Evolutionary conservation across 2,888 invertebrate species (phyloP).

Genomic region (Nemapogon koenigi): DNA sequence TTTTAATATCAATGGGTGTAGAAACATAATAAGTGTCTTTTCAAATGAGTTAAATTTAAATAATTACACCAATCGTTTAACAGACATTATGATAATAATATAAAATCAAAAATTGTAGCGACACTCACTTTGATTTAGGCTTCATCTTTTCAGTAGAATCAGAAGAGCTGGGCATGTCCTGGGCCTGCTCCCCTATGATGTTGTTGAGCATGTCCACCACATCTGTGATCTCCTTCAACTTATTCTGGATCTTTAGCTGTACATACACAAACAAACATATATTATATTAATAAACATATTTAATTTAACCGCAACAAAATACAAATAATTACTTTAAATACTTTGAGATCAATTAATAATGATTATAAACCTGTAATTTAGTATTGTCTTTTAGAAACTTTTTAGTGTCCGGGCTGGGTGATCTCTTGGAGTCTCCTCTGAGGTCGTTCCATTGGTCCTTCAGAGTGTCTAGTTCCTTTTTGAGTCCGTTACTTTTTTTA

Average conservation of each 20-base stretch:
- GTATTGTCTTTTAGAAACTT: conserved; percentile 83
- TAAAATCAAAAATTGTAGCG: conserved; percentile 11
- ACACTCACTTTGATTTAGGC: conserved; percentile 50
- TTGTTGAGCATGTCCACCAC: conserved; percentile 88
- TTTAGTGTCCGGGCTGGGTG: conserved; percentile 78
- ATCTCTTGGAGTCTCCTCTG: conserved; percentile 69
- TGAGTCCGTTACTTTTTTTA: conserved; percentile 74
- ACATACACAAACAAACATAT: conserved; percentile 12
- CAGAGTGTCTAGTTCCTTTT: conserved; percentile 79
- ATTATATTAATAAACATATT: not conserved
- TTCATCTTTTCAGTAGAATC: conserved; percentile 23
- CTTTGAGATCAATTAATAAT: not conserved
- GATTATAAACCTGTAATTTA: conserved; percentile 76
- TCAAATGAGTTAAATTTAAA: no score
- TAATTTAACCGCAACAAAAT: not conserved
- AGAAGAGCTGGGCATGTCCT: not conserved
- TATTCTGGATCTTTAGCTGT: conserved; percentile 79
- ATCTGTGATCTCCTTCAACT: conserved; percentile 83
- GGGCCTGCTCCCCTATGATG: conserved; percentile 77
- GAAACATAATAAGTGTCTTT: no score
- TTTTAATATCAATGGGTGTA: no score
- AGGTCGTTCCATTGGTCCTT: conserved; percentile 82
- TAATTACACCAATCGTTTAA: no score
- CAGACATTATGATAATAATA: conserved; percentile 5
- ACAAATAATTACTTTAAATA: not conserved